phyloP scores from a whole-genome alignment of 2,113 vertebrate genomes.

The Myodes glareolus region DNA sequence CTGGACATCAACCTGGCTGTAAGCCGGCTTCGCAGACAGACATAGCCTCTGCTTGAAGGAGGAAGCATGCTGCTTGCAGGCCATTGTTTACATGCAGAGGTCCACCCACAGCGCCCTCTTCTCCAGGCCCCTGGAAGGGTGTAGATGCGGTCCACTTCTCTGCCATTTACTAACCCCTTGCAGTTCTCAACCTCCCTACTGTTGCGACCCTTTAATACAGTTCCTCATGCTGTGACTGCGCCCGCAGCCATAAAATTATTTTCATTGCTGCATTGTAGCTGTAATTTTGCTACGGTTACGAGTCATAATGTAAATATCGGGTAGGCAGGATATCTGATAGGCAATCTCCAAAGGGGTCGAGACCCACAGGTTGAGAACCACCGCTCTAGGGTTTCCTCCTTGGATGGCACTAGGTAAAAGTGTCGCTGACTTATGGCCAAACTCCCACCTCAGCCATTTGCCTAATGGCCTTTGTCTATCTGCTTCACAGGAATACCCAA shows the following conservation, averaged over 20 bases:
- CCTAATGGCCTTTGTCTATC: not conserved
- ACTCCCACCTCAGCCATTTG: too few relatives aligned
- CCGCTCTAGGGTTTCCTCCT: not conserved
- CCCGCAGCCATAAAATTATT: not conserved
- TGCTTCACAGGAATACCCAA: not conserved
- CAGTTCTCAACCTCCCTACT: not conserved
- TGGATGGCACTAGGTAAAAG: accelerated
- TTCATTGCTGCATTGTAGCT: not conserved
- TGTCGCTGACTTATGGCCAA: not conserved
- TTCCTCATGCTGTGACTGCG: not conserved
- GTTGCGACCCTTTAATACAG: not conserved
- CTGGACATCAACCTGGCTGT: not conserved
- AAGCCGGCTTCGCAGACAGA: not conserved
- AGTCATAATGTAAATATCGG: not conserved
- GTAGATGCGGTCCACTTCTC: accelerated
- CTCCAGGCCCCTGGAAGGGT: not conserved
- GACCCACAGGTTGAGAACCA: not conserved
- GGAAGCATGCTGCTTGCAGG: not conserved
- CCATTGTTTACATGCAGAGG: accelerated
- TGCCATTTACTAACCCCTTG: accelerated
- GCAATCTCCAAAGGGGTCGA: not conserved
- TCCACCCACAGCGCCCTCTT: too few relatives aligned
- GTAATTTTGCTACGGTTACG: not conserved
- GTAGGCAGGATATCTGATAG: not conserved
- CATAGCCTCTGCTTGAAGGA: accelerated